These are phyloP conservation scores for Caenorhabditis japonica DNA, from an alignment of 2,888 invertebrate species.

Conservation along the genomic window DNA sequence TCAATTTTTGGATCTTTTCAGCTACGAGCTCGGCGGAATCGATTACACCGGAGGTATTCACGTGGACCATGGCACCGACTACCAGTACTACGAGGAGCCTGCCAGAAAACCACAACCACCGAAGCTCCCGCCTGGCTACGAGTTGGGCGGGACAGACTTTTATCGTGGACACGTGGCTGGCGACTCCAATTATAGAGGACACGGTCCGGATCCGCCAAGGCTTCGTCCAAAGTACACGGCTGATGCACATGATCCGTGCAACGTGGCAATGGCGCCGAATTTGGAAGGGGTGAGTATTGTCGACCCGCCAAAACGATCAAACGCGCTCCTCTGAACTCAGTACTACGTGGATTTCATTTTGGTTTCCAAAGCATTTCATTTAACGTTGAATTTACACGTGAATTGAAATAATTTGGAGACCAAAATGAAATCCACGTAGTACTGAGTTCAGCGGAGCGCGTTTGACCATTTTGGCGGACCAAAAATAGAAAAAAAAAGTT, in stretches of 20 bases:
- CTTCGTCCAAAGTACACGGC: slow-evolving; percentile 71
- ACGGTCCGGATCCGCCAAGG: slow-evolving; percentile 72
- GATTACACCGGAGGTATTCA: slow-evolving; percentile 62
- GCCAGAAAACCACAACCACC: slow-evolving; percentile 48
- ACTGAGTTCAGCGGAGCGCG: too few species aligned
- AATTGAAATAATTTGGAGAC: too few species aligned
- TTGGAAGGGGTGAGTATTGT: slow-evolving; percentile 61
- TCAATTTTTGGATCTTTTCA: too few species aligned
- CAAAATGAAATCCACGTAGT: too few species aligned
- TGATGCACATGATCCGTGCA: slow-evolving; percentile 70
- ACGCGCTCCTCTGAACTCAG: too few species aligned
- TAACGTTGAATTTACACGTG: too few species aligned
- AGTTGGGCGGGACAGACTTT: slow-evolving; percentile 63
- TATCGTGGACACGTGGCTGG: slow-evolving; percentile 60
- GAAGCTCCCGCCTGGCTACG: slow-evolving; percentile 54
- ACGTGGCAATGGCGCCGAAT: slow-evolving; percentile 67
- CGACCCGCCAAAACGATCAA: too few species aligned
- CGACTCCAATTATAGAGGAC: slow-evolving; percentile 70
- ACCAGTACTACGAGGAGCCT: slow-evolving; percentile 53
- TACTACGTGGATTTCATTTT: too few species aligned
- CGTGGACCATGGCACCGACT: slow-evolving; percentile 58
- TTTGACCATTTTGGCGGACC: too few species aligned
- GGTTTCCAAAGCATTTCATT: too few species aligned
- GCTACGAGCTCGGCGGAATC: slow-evolving; percentile 66
- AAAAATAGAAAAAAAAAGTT: neutral